Conservation (phyloP, 2,797 vertebrate species). For the Cryptoprocta ferox region DNA sequence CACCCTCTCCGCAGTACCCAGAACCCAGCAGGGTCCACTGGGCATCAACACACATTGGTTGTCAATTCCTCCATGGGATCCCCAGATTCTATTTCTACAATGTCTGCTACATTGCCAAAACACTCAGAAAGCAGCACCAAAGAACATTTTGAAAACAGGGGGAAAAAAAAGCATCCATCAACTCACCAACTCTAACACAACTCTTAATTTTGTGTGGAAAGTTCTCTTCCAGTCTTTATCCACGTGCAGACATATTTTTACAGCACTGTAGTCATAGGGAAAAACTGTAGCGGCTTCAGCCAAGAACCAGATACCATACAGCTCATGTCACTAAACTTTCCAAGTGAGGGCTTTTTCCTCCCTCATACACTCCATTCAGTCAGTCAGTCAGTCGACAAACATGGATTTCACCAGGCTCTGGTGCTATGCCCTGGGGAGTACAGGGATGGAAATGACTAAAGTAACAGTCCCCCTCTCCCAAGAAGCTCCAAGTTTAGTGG, state of each 20-base stretch:
- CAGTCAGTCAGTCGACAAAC: conserved; percentile 69
- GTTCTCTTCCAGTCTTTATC: conserved; percentile 79
- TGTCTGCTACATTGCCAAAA: conserved; percentile 35
- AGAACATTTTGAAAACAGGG: conserved; percentile 55
- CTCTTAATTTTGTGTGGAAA: conserved; percentile 77
- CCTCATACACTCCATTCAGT: conserved; percentile 65
- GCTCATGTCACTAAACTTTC: conserved; percentile 77
- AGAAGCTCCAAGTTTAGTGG: conserved; percentile 30
- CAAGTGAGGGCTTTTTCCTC: conserved; percentile 63
- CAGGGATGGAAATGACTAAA: neutral
- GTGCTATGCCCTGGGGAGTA: neutral
- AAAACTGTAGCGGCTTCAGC: conserved; percentile 77
- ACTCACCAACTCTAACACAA: conserved; percentile 76
- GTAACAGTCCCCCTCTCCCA: neutral
- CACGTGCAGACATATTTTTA: conserved; percentile 85
- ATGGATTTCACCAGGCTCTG: neutral
- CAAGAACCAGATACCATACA: conserved; percentile 66
- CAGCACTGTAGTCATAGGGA: conserved; percentile 80
- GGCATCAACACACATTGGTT: conserved; percentile 11
- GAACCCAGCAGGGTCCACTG: conserved; percentile 45
- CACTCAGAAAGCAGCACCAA: conserved; percentile 43
- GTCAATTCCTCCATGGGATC: neutral
- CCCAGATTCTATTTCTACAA: conserved; percentile 19
- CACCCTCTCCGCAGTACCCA: conserved; percentile 7
- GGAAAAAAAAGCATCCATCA: conserved; percentile 48